Evolutionary conservation across 2,113 vertebrate species (phyloP).

Genomic region (Fulmarus glacialis): DNA sequence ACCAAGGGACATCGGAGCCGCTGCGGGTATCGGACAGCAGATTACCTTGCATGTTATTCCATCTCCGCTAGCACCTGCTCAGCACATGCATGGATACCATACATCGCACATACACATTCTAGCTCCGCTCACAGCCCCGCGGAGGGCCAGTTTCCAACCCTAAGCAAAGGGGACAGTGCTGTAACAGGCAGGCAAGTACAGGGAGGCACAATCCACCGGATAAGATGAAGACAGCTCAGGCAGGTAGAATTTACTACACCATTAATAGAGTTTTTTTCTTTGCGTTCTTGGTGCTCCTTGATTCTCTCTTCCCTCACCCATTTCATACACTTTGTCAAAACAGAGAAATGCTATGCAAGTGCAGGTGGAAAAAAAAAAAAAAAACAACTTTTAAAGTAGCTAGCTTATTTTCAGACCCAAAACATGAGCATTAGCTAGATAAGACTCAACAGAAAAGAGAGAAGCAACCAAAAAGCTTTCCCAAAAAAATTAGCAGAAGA

Average conservation of each 20-base stretch:
- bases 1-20: accelerated
- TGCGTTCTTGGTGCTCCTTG: neutral
- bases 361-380: neutral
- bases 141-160: neutral
- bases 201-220: neutral
- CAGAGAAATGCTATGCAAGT: neutral
- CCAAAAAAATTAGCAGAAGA: neutral
- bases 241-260: neutral
- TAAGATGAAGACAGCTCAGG: neutral
- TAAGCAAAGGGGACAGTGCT: neutral
- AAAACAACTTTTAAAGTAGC: neutral
- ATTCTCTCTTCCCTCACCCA: neutral
- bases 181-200: neutral
- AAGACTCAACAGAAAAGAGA: neutral
- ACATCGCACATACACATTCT: neutral
- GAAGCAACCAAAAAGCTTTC: neutral
- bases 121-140: neutral
- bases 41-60: neutral
- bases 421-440: neutral
- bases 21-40: neutral
- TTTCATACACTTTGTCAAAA: neutral
- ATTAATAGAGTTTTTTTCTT: neutral
- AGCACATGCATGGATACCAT: neutral
- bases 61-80: neutral
- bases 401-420: neutral